Conservation (phyloP, 1,140 invertebrate species). For the Bombus difficillimus region DNA sequence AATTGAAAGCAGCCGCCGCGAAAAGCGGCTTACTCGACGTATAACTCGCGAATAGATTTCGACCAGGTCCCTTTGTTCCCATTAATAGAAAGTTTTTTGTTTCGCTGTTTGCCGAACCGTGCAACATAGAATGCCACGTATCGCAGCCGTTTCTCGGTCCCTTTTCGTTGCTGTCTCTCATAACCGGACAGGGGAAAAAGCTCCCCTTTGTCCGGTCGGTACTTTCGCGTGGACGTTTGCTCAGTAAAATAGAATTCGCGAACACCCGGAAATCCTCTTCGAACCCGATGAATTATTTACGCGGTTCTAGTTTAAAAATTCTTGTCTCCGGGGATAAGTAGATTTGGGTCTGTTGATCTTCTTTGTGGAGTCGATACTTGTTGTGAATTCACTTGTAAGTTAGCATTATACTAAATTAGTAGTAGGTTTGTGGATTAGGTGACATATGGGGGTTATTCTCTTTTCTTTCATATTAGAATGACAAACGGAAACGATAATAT, state of each 20-base stretch:
- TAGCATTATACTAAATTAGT: not conserved
- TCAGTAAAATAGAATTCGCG: not conserved
- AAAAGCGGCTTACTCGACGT: conserved; percentile 57
- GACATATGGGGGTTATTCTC: not conserved
- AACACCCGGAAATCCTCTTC: conserved; percentile 1
- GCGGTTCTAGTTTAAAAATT: not conserved
- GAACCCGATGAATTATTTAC: conserved; percentile 37
- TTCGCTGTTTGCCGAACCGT: conserved; percentile 42
- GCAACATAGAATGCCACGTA: conserved; percentile 25
- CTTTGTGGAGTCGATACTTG: not conserved
- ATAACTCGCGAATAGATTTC: conserved; percentile 55
- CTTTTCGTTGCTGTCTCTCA: not conserved
- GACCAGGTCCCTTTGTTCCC: conserved; percentile 42
- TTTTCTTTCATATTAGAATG: too few species aligned
- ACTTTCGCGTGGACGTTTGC: conserved; percentile 29
- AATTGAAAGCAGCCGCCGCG: conserved; percentile 42
- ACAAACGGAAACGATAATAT: not conserved
- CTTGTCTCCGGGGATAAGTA: not conserved
- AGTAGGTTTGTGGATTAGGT: not conserved
- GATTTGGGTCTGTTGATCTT: not conserved
- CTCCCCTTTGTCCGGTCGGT: conserved; percentile 39
- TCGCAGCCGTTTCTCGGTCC: conserved; percentile 9
- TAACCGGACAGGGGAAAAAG: conserved; percentile 21
- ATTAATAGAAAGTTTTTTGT: conserved; percentile 64
- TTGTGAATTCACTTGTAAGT: not conserved